Base-by-base conservation (phyloP, 2,888 invertebrate species). In the Hemicrepidius hirtus region DNA sequence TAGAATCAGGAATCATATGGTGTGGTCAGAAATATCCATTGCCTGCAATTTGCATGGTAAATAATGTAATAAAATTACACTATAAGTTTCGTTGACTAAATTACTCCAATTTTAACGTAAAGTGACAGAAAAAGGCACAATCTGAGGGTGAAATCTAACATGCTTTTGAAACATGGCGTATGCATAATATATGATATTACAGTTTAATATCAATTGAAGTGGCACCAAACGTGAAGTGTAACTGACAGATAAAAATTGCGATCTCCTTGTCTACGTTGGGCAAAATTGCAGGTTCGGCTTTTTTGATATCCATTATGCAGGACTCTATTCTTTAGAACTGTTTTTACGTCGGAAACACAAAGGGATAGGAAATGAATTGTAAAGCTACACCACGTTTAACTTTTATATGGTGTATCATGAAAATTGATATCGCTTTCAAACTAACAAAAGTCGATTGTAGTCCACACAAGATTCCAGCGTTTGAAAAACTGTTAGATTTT, bases 211-310 rank as follows among this genome's bases (percentile, higher is more conserved):
- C 72, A 68, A 68, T 63, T 68, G 63, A 68, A 63, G 68, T 68
- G 72, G 57, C 68, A 68, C 55, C 57, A 68, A 68, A 72, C 41
- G 63, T 37, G 72, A 68, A 72, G 63, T 72, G 68, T 59, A 62
- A 64, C 68, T 73, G 73, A 68, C 73, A 68, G 59, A 68, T 73
- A 73, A 68, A 73, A 73, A 73, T 68, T 73, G 64, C 68, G 41
- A 64, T 62, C 57, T 71, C 53, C 66, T 62, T 72, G 67, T 72
- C 62, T 72, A 67, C 35, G 32, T 28, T 57, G 55, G 55, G 24
- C 40, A 62, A 63, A 72, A 72, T 62, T 53, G 63, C 67, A 62
- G 67, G 62, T 67, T 71, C 60, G 50, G 35, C 71, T 70, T 70
- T 65, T 70, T 71, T 41, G 65, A 60, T 60, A 66, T 71, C 65